Evolutionary conservation across 2,888 invertebrate species (phyloP).

Genomic region (Agrotis exclamationis): DNA sequence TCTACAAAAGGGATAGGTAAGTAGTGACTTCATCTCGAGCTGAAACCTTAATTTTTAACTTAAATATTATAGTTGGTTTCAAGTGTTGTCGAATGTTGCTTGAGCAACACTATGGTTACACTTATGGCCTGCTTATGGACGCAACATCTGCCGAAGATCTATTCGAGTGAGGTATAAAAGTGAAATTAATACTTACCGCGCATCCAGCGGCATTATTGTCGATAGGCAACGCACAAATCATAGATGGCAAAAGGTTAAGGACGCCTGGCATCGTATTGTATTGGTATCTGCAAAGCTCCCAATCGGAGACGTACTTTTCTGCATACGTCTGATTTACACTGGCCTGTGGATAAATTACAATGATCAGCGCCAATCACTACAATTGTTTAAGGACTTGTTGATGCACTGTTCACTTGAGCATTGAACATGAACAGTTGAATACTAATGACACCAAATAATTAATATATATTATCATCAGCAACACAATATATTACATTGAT

Average conservation of each 20-base stretch:
- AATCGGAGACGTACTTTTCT: conserved; percentile 75
- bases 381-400: neutral
- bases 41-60: too few species aligned
- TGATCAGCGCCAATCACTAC: neutral
- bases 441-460: too few species aligned
- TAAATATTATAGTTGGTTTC: too few species aligned
- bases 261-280: conserved; percentile 56
- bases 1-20: too few species aligned
- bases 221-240: conserved; percentile 78
- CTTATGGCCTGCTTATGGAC: too few species aligned
- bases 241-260: conserved; percentile 71
- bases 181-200: conserved; percentile 68
- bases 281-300: conserved; percentile 67
- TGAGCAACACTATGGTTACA: too few species aligned
- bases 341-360: conserved; percentile 64
- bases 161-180: neutral
- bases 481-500: too few species aligned
- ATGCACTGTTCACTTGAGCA: too few species aligned
- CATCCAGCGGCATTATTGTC: conserved; percentile 75
- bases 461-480: too few species aligned
- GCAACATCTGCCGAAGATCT: neutral
- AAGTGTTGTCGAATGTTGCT: too few species aligned
- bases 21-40: too few species aligned
- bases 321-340: conserved; percentile 68
- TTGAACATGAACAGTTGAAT: too few species aligned